A percentile compares a stretch with the other conserved stretches of the same genome.
phyloP scores from a whole-genome alignment of 2,797 vertebrate genomes.

The Crenuchus spilurus region DNA sequence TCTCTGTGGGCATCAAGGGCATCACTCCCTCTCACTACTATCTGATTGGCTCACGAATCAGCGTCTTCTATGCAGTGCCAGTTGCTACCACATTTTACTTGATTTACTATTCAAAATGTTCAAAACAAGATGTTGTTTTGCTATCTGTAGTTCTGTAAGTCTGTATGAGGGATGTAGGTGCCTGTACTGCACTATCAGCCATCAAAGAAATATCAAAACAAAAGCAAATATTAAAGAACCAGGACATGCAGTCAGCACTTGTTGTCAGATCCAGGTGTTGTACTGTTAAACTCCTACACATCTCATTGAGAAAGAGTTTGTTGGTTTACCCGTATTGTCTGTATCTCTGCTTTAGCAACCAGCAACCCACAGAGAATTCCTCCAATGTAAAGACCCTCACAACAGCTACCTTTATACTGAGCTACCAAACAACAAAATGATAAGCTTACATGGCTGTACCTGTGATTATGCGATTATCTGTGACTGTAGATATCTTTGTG shows the following conservation, averaged over 20 bases:
- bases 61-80: too few species aligned
- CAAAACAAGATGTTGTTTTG: too few species aligned
- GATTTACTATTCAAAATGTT: too few species aligned
- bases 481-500: too few species aligned
- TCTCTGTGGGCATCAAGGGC: too few species aligned
- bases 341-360: conserved; percentile 30
- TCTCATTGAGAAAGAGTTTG: conserved; percentile 10
- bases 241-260: neutral
- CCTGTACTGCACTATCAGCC: neutral
- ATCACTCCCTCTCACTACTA: too few species aligned
- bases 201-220: conserved; percentile 19
- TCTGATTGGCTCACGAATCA: too few species aligned
- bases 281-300: conserved; percentile 4
- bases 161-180: neutral
- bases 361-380: conserved; percentile 12
- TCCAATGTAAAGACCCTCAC: neutral
- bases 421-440: neutral
- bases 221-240: neutral
- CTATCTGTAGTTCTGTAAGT: too few species aligned
- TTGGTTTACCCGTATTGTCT: conserved; percentile 28
- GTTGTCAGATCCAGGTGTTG: conserved; percentile 2
- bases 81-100: too few species aligned
- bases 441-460: conserved; percentile 52
- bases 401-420: neutral
- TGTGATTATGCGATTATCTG: neutral